Conservation (phyloP, 2,888 invertebrate genomes). For the Anthophora plumipes region DNA sequence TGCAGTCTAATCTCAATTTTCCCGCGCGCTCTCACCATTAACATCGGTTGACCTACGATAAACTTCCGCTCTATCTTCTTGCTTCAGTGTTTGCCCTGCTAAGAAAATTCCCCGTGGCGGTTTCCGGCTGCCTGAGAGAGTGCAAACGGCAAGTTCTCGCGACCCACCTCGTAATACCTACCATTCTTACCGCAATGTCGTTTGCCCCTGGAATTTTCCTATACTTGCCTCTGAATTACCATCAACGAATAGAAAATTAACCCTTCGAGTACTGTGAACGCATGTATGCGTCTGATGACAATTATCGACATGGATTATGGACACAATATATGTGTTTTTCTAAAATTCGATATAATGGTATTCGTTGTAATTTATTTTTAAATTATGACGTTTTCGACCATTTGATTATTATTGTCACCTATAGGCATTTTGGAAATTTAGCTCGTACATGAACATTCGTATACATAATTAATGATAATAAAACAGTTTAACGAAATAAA, state of each 20-base stretch:
- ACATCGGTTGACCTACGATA: conserved; percentile 48
- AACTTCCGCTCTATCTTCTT: conserved; percentile 32
- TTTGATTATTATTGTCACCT: too few relatives aligned
- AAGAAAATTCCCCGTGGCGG: conserved; percentile 30
- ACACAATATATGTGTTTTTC: too few relatives aligned
- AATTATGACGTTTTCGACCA: too few relatives aligned
- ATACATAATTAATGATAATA: too few relatives aligned
- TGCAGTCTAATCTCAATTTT: conserved; percentile 53
- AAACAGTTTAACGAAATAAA: too few relatives aligned
- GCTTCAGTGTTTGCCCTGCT: neutral
- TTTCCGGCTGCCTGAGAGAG: neutral
- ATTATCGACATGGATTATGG: too few relatives aligned
- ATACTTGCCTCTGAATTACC: neutral
- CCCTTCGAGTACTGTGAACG: too few relatives aligned
- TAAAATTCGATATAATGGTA: too few relatives aligned
- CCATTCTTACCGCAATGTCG: neutral
- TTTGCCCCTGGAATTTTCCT: neutral
- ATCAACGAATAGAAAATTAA: neutral
- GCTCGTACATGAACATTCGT: too few relatives aligned
- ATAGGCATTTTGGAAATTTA: too few relatives aligned
- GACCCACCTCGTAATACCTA: neutral
- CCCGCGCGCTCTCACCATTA: conserved; percentile 28
- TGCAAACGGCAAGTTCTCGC: conserved; percentile 12
- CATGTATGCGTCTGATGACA: too few relatives aligned
- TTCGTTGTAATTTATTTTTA: too few relatives aligned